Base-by-base conservation (phyloP, 23 tunicate species). In the Ascidia mentula region DNA sequence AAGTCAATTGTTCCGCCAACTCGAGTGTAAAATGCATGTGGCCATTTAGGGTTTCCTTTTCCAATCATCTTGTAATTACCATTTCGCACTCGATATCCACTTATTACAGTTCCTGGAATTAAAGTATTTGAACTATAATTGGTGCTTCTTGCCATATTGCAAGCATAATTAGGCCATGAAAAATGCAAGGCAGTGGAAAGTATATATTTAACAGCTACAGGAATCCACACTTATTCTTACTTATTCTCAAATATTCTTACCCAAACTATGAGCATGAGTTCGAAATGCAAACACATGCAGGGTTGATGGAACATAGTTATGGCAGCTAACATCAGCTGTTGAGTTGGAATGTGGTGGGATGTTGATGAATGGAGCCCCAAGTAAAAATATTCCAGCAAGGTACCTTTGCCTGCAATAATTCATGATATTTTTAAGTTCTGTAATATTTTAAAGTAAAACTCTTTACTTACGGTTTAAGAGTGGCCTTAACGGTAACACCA, bases 31-130 rank as follows among this genome's bases (percentile, higher is more conserved):
- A 96, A 96, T 53, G 99, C 97, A 38, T 96, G 95, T 8, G 99
- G 99, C 99, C 99, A 96, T 74, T 84, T 77, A 59, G 99, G 99
- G 40, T 96, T 96, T 72, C 99, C 99, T 53, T 96, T 96, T 37
- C 99, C 99, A 31, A 96, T 96, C 99, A 96, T 96, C 20, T 85
- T 77, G 34, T 35, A 46, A 1, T 80, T 37, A 24, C 81, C 88
- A 46, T 77, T 28, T 4, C 94, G 74, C 35, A 60, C 33, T n/a
- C 99, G 72, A 76, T 96, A 96, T 15, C 89, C 99, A 40, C 97
- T 96, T 73, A 91, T 91, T 17, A 96, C 97, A 5, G 59, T 77
- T 6, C 85, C 98, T 93, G 84, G 2, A 9, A 53, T 6, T 5
- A 53, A 28, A 5, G 24, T 9, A 53, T 0, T 39, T n/a, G n/a